Evolutionary conservation across 2,888 invertebrate species (phyloP).

Genomic region (Trissonchulus sp.): DNA sequence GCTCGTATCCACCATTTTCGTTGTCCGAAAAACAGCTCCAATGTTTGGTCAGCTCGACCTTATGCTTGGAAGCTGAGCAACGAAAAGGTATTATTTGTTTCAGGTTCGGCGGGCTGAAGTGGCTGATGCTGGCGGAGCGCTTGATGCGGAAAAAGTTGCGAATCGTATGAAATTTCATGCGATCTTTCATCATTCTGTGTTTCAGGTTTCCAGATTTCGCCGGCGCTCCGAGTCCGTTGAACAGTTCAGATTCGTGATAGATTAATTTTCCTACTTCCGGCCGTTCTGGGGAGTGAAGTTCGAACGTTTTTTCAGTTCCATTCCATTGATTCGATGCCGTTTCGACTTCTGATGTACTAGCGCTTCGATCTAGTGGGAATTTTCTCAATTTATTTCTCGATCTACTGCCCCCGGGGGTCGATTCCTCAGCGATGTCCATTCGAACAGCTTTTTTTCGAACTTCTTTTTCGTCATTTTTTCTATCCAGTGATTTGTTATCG

Average conservation of each 20-base stretch:
- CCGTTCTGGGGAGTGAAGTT: neutral
- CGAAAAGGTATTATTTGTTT: neutral
- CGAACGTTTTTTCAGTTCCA: neutral
- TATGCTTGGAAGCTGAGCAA: neutral
- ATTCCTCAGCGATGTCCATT: too few relatives aligned
- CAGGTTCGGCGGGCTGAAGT: conserved; percentile 3
- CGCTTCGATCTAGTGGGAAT: too few relatives aligned
- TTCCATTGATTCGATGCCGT: neutral
- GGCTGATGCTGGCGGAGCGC: neutral
- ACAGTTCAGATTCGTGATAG: neutral
- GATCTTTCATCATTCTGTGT: neutral
- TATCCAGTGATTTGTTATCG: neutral
- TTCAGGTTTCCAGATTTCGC: too few relatives aligned
- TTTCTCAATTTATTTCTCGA: conserved; percentile 8
- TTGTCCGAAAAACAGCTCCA: neutral
- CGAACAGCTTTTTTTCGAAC: neutral
- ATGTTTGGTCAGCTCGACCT: neutral
- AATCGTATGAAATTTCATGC: neutral
- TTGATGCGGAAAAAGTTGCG: neutral
- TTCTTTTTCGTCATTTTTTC: neutral
- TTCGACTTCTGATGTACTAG: too few relatives aligned
- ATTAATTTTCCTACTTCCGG: neutral
- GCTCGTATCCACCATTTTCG: neutral
- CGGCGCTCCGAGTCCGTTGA: too few relatives aligned
- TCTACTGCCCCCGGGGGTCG: neutral